Base-by-base conservation (phyloP, 2,113 vertebrate genomes). In the Semicossyphus pulcher region DNA sequence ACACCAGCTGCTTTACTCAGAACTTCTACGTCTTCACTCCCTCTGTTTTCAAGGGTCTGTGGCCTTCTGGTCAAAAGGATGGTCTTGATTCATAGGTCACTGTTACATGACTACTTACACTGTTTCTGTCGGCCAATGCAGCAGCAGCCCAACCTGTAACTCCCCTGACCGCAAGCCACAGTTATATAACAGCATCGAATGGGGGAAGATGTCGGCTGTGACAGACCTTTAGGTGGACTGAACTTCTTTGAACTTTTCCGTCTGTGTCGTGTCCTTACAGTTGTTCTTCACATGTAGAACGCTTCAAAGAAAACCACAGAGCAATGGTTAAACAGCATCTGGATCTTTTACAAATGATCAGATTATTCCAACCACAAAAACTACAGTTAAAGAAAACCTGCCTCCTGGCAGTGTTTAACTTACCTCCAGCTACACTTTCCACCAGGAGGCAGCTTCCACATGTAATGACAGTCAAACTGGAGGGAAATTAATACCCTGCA, bases 111-210 rank as follows among this genome's bases (percentile, higher is more conserved):
- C 62, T 54, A n/a, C 58, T 45, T 49, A 18, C 75, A 47, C 18
- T 31, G 21, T 62, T 78, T 71, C 32, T 49, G n/a, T 51, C 54
- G 48, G 47, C 78, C 63, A 72, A 72, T 65, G 36, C 36, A 69
- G 61, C 71, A 31, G 34, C 47, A 78, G 78, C 39, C 32, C 42
- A 76, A 57, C 51, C 74, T 69, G 62, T 29, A 74, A 61, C 61
- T 60, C 81, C 76, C 54, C 77, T 59, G 20, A 66, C 72, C 68
- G 64, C 76, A 66, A 81, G 57, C 57, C 39, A 29, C 32, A 53
- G 48, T 90, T 86, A 83, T 42, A 79, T 70, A 91, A 89, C 15
- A 2, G 29, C 29, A 18, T 75, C 39, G 34, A 52, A 25, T 14
- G 29, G 21, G 52, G 23, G 20, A 62, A 11, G 31, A 73, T 31